Evolutionary conservation across 2,797 vertebrate species (phyloP), one percentile per base, ranked within the genome.

Genomic region (Xyrichtys novacula): DNA sequence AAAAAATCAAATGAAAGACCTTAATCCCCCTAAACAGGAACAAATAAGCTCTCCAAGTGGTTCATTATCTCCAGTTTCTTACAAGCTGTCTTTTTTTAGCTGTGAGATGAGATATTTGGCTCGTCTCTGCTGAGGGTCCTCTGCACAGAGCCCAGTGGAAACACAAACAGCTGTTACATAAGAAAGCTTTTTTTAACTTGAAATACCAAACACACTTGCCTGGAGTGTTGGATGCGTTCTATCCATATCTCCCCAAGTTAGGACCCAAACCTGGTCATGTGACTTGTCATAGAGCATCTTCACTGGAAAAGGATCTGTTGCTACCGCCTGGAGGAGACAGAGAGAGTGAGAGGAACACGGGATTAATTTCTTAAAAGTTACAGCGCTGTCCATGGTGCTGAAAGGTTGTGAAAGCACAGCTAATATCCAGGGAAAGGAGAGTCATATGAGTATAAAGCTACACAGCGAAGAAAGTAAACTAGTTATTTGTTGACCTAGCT

Each of bases 281-380:
- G 97, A 99, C 87, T 98, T 98, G 90, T 99, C 97, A 0, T 99
- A 99, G 65, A 95, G 93, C 75, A 97, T 85, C 91, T 97, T 98
- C 47, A 95, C 94, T 0, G 97, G 97, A 32, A 96, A 91, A 0
- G 96, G 94, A 76, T 98, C 96, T 61, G 96, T 96, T 73, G 93
- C 89, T 77, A 98, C 91, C 40, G 94, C 95, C 97, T 99, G 79
- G 63, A 88, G 52, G 42, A 68, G 53, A 67, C 0, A 39, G 8
- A 31, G 5, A 83, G 26, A 74, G 38, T 22, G 65, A 6, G 47
- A 17, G 11, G 20, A 57, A 12, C 20, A 52, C 29, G 5, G n/a
- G 16, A 60, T 56, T 0, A 23, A 26, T 17, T 3, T 19, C 7
- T 44, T 6, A 11, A 34, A 1, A 19, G 0, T 34, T 32, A 38